A percentile compares a stretch with the other conserved stretches of the same genome.
Conservation (phyloP, 2,888 invertebrate species). For the Trissolcus brochymenae region DNA sequence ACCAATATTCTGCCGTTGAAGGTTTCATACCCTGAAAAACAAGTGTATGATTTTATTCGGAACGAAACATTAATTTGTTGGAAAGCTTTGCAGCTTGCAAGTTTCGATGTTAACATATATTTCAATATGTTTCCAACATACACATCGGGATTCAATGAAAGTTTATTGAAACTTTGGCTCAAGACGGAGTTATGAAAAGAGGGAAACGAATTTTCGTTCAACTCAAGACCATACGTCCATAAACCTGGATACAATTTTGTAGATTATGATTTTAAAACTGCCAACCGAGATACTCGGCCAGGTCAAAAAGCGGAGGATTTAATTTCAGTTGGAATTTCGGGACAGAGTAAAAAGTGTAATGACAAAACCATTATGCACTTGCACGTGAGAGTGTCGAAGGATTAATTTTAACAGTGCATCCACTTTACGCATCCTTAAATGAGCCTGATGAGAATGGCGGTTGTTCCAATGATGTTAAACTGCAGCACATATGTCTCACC, state of each 20-base stretch:
- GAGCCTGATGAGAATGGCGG: background rate
- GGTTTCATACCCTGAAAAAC: conserved; percentile 81
- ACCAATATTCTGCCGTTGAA: conserved; percentile 89
- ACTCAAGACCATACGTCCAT: background rate
- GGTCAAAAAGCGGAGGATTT: no score
- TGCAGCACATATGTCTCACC: conserved; percentile 60
- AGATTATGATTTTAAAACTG: no score
- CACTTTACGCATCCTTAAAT: background rate
- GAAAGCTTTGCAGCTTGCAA: conserved; percentile 10
- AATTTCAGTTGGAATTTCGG: no score
- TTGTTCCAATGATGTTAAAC: conserved; percentile 16
- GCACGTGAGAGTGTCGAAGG: no score
- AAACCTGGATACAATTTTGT: no score
- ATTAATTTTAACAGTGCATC: background rate
- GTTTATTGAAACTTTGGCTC: conserved; percentile 13
- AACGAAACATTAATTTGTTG: conserved; percentile 20
- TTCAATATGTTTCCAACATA: conserved; percentile 10
- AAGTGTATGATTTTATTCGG: conserved; percentile 23
- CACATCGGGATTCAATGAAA: conserved; percentile 6
- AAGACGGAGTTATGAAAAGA: background rate
- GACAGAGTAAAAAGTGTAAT: no score
- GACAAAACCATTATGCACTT: no score
- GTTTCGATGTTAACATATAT: background rate
- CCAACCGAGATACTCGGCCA: no score
- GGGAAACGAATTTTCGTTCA: background rate